A percentile compares a stretch with the other conserved stretches of the same genome.
phyloP scores from a whole-genome alignment of 2,113 vertebrate species.

The Pandion haliaetus region DNA sequence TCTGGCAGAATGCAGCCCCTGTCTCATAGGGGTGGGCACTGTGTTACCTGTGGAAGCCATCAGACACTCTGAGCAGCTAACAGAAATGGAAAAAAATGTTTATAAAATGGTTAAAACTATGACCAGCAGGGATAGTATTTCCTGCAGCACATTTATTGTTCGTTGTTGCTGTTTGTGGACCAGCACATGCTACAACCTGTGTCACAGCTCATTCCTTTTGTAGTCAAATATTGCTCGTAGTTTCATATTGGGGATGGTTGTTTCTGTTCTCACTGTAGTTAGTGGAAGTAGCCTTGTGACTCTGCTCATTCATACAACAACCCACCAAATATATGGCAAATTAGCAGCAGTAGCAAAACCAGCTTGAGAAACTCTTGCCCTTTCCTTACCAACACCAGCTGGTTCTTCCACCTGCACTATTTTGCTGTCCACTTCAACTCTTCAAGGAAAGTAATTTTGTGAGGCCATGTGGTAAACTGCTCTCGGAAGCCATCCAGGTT shows the following conservation, averaged over 20 bases:
- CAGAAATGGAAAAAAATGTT: neutral
- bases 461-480: neutral
- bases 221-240: neutral
- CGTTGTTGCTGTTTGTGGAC: neutral
- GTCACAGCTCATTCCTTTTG: neutral
- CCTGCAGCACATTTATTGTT: neutral
- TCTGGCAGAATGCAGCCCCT: neutral
- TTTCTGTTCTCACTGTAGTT: neutral
- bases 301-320: neutral
- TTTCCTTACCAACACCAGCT: neutral
- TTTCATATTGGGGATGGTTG: neutral
- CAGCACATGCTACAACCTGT: neutral
- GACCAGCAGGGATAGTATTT: neutral
- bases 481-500: neutral
- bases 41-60: neutral
- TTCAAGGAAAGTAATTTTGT: neutral
- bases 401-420: neutral
- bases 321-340: neutral
- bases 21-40: neutral
- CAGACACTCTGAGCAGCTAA: neutral
- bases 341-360: neutral
- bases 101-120: neutral
- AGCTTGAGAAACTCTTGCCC: neutral
- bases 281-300: neutral
- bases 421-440: neutral